Base-by-base conservation (phyloP, 2,888 invertebrate species). In the Thymelicus lineola region DNA sequence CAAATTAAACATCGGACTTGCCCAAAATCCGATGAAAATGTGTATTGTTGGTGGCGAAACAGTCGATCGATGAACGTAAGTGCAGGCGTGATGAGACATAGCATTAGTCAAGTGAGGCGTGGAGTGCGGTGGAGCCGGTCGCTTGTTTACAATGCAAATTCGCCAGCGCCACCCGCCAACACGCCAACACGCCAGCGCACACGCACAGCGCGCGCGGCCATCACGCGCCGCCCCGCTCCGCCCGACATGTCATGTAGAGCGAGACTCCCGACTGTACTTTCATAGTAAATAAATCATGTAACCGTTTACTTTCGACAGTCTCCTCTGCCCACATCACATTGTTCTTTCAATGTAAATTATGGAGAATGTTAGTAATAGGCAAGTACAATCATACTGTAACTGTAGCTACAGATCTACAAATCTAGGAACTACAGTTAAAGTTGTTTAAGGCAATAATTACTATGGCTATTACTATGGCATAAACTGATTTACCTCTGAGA, bases 161-260 rank as follows among this genome's bases (percentile, higher is more conserved):
- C 57, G 78, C 58, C 68, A 63, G 65, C 63, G 68, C 73, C 73
- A 71, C 71, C 72, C 73, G 73, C 68, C 66, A 63, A 60, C 65
- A 20, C 53, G 20, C 53, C 20, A 50, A 62, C 48, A 28, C 28
- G 28, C 28, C 28, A 28, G 28, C 28, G 28, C 28, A 28, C 28
- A 5, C 28, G 28, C 28, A 28, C 28, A 5, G 28, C 28, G 28
- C 28, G 28, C 28, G 28, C 28, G 28, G 28, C 28, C 28, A 28
- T 5, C 28, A 28, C 28, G 62, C 69, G 57, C 70, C 62, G 77
- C 70, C 74, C 76, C 73, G 73, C 59, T 60, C 66, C 76, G 71
- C 76, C 62, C 91, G 88, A 90, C 84, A 90, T 93, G 86, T 86
- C 91, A 93, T 91, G 78, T 92, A 87, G 92, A 93, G 90, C 93